These are phyloP conservation scores for Eupleurogrammus muticus DNA, from an alignment of 2,797 vertebrate species.

Conservation along the genomic window DNA sequence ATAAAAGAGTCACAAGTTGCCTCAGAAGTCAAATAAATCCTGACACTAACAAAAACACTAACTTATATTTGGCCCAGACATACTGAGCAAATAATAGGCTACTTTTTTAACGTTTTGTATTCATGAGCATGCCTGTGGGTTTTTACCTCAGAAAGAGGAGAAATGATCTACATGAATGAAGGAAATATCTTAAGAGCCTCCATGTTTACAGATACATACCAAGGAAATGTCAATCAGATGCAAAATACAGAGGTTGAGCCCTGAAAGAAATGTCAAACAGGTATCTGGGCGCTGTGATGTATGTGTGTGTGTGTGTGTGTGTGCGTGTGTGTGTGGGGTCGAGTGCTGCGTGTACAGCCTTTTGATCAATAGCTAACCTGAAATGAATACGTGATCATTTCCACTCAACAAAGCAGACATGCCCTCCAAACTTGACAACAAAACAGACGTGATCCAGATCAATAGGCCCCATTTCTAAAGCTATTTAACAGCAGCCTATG, in stretches of 20 bases:
- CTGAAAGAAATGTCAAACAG: constrained; percentile 76
- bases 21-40: constrained; percentile 44
- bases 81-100: constrained; percentile 29
- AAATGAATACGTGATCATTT: constrained; percentile 57
- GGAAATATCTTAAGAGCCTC: constrained; percentile 71
- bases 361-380: constrained; percentile 74
- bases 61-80: constrained; percentile 37
- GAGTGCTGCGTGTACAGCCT: constrained; percentile 10
- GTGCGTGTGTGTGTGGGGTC: constrained; percentile 28
- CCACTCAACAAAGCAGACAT: constrained; percentile 39
- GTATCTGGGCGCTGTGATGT: constrained; percentile 29
- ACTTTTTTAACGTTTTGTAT: constrained; percentile 58
- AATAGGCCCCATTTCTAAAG: constrained; percentile 26
- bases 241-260: constrained; percentile 71
- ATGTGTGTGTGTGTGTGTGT: not conserved
- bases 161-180: constrained; percentile 69
- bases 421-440: constrained; percentile 22
- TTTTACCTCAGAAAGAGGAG: constrained; percentile 54
- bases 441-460: constrained; percentile 27
- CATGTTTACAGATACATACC: constrained; percentile 74
- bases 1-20: constrained; percentile 23
- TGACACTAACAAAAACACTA: constrained; percentile 34
- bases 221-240: constrained; percentile 82
- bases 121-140: constrained; percentile 45
- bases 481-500: constrained; percentile 15